These are phyloP conservation scores for Rutpela maculata DNA, from an alignment of 2,888 invertebrate genomes.

Conservation along the genomic window DNA sequence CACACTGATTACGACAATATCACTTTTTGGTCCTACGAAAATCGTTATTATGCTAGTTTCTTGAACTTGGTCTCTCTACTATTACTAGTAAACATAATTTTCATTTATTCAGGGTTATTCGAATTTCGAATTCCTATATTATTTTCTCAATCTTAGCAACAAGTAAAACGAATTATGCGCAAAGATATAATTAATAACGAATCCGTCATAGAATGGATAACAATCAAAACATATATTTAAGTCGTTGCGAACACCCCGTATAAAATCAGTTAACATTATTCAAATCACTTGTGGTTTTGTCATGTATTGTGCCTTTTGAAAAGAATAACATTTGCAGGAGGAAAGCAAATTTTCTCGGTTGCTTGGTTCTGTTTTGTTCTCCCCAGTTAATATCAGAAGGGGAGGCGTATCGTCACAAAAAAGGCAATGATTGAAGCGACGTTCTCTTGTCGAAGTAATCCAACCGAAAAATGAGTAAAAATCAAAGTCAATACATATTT, in stretches of 20 bases:
- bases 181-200: no score
- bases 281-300: slow-evolving; percentile 47
- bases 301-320: slow-evolving; percentile 42
- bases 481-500: slow-evolving; percentile 66
- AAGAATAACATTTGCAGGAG: slow-evolving; percentile 46
- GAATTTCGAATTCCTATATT: no score
- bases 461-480: slow-evolving; percentile 68
- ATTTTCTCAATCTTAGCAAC: no score
- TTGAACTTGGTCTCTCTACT: no score
- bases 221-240: not conserved
- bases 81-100: no score
- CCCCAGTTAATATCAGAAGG: slow-evolving; percentile 47
- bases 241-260: not conserved
- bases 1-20: no score
- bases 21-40: no score
- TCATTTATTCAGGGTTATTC: no score
- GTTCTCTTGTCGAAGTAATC: slow-evolving; percentile 62
- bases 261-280: slow-evolving; percentile 37
- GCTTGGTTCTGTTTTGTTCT: slow-evolving; percentile 48
- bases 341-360: slow-evolving; percentile 51
- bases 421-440: slow-evolving; percentile 61
- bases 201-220: no score
- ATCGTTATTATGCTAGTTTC: no score
- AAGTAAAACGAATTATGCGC: no score
- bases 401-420: slow-evolving; percentile 50